These are phyloP conservation scores for Drosophila nr. perissopoda DNA, from an alignment of 2,888 invertebrate species.

Conservation along the genomic window DNA sequence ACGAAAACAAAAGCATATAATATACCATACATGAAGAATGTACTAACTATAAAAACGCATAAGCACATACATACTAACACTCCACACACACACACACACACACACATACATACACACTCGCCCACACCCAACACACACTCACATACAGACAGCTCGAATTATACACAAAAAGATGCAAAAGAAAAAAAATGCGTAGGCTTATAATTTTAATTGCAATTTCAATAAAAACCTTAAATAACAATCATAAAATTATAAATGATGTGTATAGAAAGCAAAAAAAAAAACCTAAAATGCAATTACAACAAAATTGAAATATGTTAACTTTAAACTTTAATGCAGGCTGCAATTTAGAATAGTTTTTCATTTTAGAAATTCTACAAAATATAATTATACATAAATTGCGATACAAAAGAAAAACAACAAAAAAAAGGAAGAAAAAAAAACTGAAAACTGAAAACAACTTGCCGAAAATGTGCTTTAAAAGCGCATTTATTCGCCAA, in stretches of 20 bases:
- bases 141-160: constrained; percentile 61
- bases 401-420: constrained; percentile 22
- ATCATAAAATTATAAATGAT: constrained; percentile 61
- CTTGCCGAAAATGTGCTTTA: constrained; percentile 53
- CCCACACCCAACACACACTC: constrained; percentile 21
- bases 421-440: background rate
- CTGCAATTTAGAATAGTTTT: constrained; percentile 65
- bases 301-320: constrained; percentile 59
- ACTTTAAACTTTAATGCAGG: constrained; percentile 57
- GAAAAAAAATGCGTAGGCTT: constrained; percentile 67
- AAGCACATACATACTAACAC: constrained; percentile 49
- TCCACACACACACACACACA: constrained; percentile 42
- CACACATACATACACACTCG: constrained; percentile 1
- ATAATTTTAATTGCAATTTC: constrained; percentile 64
- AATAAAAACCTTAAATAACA: constrained; percentile 58
- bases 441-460: constrained; percentile 8
- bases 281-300: constrained; percentile 53
- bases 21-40: constrained; percentile 71
- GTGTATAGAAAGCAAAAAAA: constrained; percentile 54
- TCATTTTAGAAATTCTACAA: constrained; percentile 8
- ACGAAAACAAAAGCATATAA: constrained; percentile 53
- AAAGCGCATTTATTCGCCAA: constrained; percentile 59
- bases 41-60: constrained; percentile 63
- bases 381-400: constrained; percentile 8
- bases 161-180: constrained; percentile 67